Evolutionary conservation across 2,888 invertebrate species (phyloP).

Genomic region (Drosophila neonasuta): DNA sequence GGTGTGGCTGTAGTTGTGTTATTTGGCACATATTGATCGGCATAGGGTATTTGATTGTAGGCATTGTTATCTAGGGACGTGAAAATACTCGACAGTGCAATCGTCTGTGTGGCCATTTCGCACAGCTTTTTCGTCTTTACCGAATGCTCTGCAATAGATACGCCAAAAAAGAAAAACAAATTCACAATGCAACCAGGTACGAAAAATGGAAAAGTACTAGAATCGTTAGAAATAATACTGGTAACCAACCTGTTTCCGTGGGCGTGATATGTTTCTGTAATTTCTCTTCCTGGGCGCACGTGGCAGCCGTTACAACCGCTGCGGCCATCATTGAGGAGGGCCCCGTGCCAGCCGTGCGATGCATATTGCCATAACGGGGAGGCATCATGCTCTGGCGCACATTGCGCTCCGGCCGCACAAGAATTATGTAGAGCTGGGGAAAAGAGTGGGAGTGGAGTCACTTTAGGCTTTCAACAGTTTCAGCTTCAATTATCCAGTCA

Average conservation of each 20-base stretch:
- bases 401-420: conserved; percentile 94
- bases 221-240: neutral
- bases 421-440: conserved; percentile 91
- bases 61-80: conserved; percentile 78
- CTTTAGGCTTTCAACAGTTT: neutral
- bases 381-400: conserved; percentile 94
- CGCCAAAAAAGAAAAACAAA: neutral
- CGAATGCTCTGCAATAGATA: conserved; percentile 64
- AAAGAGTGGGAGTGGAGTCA: neutral
- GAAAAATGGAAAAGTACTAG: neutral
- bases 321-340: conserved; percentile 88
- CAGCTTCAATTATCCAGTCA: neutral
- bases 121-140: conserved; percentile 80
- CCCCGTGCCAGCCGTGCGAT: conserved; percentile 85
- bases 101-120: conserved; percentile 82
- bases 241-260: conserved; percentile 78
- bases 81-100: conserved; percentile 81
- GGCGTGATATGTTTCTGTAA: conserved; percentile 85
- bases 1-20: conserved; percentile 53
- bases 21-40: conserved; percentile 82
- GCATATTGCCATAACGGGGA: conserved; percentile 85
- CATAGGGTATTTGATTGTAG: conserved; percentile 80
- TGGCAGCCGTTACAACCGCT: conserved; percentile 86
- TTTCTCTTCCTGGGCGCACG: conserved; percentile 87
- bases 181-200: neutral